A percentile compares a stretch with the other conserved stretches of the same genome.
Conservation (phyloP, 2,888 invertebrate species). For the Scaeva pyrastri region DNA sequence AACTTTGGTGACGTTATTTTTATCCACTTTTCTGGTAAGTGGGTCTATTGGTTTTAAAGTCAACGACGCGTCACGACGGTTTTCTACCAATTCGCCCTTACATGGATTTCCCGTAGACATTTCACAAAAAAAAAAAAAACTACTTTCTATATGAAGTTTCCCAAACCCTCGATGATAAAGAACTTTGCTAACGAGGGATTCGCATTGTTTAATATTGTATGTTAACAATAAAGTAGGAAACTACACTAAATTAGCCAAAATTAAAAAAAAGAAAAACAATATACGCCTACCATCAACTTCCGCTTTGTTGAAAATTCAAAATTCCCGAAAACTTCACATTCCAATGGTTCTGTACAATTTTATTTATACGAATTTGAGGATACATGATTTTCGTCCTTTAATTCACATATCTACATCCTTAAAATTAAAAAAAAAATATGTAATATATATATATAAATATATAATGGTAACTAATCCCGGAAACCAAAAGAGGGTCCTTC, state of each 20-base stretch:
- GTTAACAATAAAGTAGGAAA: too few relatives aligned
- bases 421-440: background rate
- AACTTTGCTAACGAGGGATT: too few relatives aligned
- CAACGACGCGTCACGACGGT: too few relatives aligned
- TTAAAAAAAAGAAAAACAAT: background rate
- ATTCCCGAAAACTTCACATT: conserved; percentile 19
- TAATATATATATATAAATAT: background rate
- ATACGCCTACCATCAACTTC: conserved; percentile 3
- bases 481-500: conserved; percentile 47
- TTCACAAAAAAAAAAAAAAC: too few relatives aligned
- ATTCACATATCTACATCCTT: background rate
- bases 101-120: too few relatives aligned
- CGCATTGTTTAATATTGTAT: too few relatives aligned
- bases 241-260: conserved; percentile 7
- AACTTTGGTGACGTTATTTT: too few relatives aligned
- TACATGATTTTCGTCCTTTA: conserved; percentile 20
- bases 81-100: too few relatives aligned
- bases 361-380: conserved; percentile 19
- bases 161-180: too few relatives aligned
- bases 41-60: too few relatives aligned
- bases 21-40: too few relatives aligned
- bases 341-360: background rate
- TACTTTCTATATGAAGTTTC: too few relatives aligned
- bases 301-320: conserved; percentile 47
- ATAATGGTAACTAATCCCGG: conserved; percentile 58